Base-by-base conservation (phyloP, 2,113 vertebrate species). In the Cryptotis parvus region DNA sequence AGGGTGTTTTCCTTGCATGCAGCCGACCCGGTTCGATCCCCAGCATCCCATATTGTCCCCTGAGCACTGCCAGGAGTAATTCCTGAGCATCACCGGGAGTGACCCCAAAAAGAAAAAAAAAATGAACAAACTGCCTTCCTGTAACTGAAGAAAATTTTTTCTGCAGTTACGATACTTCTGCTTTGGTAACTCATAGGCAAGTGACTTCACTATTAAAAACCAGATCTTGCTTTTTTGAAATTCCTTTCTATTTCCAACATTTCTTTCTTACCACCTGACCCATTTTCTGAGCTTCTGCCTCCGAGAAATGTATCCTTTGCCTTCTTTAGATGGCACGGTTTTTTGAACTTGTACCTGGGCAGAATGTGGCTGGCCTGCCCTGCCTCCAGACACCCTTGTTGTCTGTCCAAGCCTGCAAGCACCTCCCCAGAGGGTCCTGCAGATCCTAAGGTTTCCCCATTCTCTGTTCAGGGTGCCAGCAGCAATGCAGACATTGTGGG, bases 171-270 rank as follows among this genome's bases (percentile, higher is more conserved):
- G 41, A 24, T n/a, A 11, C 14, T 58, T 22, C 27, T 6, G 84
- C 61, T 8, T 70, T 80, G 43, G 35, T 76, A 12, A 72, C 61
- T 90, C 39, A 63, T 72, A 66, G n/a, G 16, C 39, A 18, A 22
- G 35, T 18, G 45, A 24, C 45, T 16, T 65, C 88, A 81, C 52
- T 66, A 18, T 27, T 72, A 72, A 87, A 87, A 79, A 55, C 49
- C 45, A 74, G 55, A 37, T 90, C 20, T 74, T 37, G 41, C 63
- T 69, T 76, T 73, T 76, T 63, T 5, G 8, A 18, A 2, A 65
- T 87, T 87, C 6, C 45, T 84, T 92, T 91, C n/a, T 81, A 77
- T 68, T 88, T 76, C 15, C 27, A 87, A 20, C 43, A 58, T 58
- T 58, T 58, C 4, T 58, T 58, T 58, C 16, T n/a, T 24, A 58